Evolutionary conservation across 30 jellyfish, hydroid and myxozoan species (phyloP).

Genomic region (Phacellophora camtschatica): DNA sequence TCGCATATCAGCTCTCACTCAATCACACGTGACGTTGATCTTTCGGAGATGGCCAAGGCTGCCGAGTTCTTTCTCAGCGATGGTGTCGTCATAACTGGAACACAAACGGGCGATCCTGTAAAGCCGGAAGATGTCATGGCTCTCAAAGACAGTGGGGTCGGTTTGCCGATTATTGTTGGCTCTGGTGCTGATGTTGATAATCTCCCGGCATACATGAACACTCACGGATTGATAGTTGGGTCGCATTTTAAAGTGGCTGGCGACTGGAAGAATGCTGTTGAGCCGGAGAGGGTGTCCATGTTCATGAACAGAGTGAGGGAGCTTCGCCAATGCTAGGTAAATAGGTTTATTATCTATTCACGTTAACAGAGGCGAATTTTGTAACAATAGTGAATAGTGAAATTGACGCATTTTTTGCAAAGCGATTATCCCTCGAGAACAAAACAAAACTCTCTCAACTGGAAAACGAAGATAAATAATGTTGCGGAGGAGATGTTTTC

Average conservation of each 20-base stretch:
- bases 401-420: too few species aligned
- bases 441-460: too few species aligned
- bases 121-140: constrained; percentile 1
- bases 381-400: too few species aligned
- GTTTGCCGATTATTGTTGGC: constrained; percentile 67
- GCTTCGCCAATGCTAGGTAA: background rate
- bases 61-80: constrained; percentile 85
- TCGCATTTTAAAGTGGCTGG: constrained; percentile 78
- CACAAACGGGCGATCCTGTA: constrained; percentile 79
- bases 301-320: background rate
- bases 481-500: too few species aligned
- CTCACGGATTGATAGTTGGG: constrained; percentile 76
- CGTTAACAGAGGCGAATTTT: background rate
- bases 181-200: constrained; percentile 65
- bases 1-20: constrained; percentile 78
- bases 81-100: constrained; percentile 77
- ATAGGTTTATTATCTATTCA: background rate
- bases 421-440: too few species aligned
- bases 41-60: constrained; percentile 59
- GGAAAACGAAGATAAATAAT: too few species aligned
- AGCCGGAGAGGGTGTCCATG: background rate
- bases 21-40: constrained; percentile 55
- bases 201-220: constrained; percentile 16
- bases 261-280: constrained; percentile 61
- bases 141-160: background rate